Evolutionary conservation across 1,140 invertebrate genomes (phyloP), one percentile per base, ranked within the genome.

Genomic region (Drosophila takahashii): DNA sequence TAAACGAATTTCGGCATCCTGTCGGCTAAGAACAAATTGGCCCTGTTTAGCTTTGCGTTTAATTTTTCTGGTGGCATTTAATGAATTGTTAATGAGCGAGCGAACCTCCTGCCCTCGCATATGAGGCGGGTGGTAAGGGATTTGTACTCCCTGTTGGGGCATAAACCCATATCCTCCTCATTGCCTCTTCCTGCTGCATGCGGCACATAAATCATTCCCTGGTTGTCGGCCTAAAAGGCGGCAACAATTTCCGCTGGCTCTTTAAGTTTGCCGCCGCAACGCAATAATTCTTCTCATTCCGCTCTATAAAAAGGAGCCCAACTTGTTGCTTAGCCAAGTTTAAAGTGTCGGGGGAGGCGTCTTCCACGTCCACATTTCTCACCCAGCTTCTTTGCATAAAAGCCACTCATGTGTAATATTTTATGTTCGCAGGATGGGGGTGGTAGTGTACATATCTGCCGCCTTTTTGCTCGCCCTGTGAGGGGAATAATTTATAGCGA

Each of bases 341-440:
- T 57, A 39, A 39, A 70, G 67, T 56, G 66, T 45, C 60, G 66
- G 51, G 7, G 44, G 48, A 32, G 48, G 15, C 59, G 16, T 29
- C 47, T 52, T 29, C 51, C 42, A 10, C 42, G 1, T 26, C 47
- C 47, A 9, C 47, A 16, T 16, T 48, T 61, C 26, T 61, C 36
- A 34, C 57, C 36, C 69, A 62, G 70, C 69, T 62, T 72, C 52
- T 65, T 78, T 58, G 59, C 59, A 51, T 65, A 65, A 80, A 77
- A 85, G 62, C 66, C 62, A 77, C 61, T 77, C 81, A 80, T 77
- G 72, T 80, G 74, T 53, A 69, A 81, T 85, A 81, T 85, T 85
- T 85, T 77, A 85, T 84, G 77, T 69, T 64, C 57, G 77, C 61
- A 50, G 26, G 34, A 39, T 7, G 42, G 13, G 13, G 18, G 16